Base-by-base conservation (phyloP, 2,888 invertebrate species). In the Rhimphoctona megacephalus region DNA sequence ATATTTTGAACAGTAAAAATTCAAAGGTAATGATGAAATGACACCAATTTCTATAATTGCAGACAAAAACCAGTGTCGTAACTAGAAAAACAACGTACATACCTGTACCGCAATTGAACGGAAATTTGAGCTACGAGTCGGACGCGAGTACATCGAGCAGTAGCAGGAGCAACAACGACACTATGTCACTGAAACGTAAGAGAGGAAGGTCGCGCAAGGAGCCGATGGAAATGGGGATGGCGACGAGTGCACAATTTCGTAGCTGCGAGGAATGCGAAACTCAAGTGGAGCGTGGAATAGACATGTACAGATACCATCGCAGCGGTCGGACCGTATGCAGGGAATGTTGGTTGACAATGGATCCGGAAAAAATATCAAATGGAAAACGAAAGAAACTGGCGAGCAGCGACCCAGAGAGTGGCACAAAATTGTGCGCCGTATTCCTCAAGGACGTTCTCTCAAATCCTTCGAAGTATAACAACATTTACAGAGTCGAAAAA, bases 271-370 rank as follows among this genome's bases (percentile, higher is more conserved):
- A 92, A 69, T 94, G 94, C 81, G 74, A 90, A 0, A 76, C 30
- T 17, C 17, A 72, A 17, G 86, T 93, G 5, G 86, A 88, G 11
- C 85, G 73, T 77, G 91, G 90, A 1, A 81, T 87, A 0, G 91
- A 92, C 52, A 92, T 92, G 90, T 93, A 91, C 64, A 90, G 91
- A 87, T 89, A 91, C 84, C 90, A 93, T 70, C 88, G 88, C 25
- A 92, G 92, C 0, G 92, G 91, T n/a, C 30, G 83, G n/a, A 92
- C 88, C 1, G 90, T 93, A 0, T 94, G 94, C 83, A 93, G 91
- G 81, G 86, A 83, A 25, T 94, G 94, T 88, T 94, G 92, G 93
- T 78, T 89, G 7, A 90, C 87, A 5, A 90, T 88, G 73, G 92
- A 93, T 85, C 91, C 90, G 30, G 66, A 88, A 39, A 66, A 80